Evolutionary conservation across 2,797 vertebrate species (phyloP).

Genomic region (Hirundo rustica): DNA sequence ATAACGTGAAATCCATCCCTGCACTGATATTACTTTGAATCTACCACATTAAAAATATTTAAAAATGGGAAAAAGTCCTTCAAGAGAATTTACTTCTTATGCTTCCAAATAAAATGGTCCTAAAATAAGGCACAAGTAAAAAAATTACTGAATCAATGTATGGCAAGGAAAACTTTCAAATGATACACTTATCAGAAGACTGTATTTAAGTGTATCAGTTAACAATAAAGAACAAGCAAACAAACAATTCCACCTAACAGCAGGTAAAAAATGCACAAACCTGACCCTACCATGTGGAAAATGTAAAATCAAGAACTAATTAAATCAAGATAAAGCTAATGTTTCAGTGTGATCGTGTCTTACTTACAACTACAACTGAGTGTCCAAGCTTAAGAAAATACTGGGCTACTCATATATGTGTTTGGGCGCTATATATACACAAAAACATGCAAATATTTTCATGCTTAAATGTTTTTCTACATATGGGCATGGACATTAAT

Average conservation of each 20-base stretch:
- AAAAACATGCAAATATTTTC: background rate
- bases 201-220: background rate
- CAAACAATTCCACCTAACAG: background rate
- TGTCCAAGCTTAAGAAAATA: background rate
- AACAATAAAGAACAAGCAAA: background rate
- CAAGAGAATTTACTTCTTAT: background rate
- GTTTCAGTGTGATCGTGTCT: background rate
- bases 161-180: background rate
- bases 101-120: background rate
- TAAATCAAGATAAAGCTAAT: slow-evolving; percentile 30
- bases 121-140: background rate
- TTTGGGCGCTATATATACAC: background rate
- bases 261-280: background rate
- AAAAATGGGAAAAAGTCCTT: background rate
- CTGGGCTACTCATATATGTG: background rate
- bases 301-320: slow-evolving; percentile 19
- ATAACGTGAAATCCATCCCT: background rate
- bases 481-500: background rate
- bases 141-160: background rate
- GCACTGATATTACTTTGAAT: background rate
- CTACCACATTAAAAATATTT: background rate
- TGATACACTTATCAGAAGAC: background rate
- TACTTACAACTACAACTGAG: slow-evolving; percentile 35
- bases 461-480: background rate
- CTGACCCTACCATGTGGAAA: background rate